Base-by-base conservation (phyloP, 64 coral and sea anemone species). In the Trachythela sp. region DNA sequence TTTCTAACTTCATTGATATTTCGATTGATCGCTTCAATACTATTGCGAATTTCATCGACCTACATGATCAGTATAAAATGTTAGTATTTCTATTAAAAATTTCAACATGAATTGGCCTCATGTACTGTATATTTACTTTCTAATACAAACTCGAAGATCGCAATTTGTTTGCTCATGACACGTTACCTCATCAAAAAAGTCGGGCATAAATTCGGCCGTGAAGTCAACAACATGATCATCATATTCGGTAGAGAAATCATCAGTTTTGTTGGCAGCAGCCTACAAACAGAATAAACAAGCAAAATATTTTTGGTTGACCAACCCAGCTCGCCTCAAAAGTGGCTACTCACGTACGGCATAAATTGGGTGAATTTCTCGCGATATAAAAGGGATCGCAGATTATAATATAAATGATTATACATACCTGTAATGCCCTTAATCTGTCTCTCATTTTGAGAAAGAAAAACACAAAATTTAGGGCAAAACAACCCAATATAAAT, bases 1-100 rank as follows among this genome's bases (percentile, higher is more conserved):
- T 94, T 91, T 29, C 90, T 88, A 37, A 94, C 93, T 30, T 89
- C 86, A 50, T 94, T 89, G 13, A 94, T 89, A 88, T 91, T 89
- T 94, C 87, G 51, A 18, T 85, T 71, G 37, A 94, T 88, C 34
- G 83, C 83, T 50, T 94, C 89, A 39, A 94, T 94, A 39, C 88
- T 94, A 15, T 88, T 70, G 34, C 89, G 76, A 59, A 94, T 91
- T 87, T 68, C 54, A 48, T 89, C 86, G 7, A 89, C 86, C 93
- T 94, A 51, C 7, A 80, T 30, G 0, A 80, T 3, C 68, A 14
- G 1, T 72, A 72, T 27, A 35, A 72, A 35, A 72, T 14, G 5
- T 72, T 35, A 11, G 68, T 72, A 22, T 72, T 72, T 72, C 68
- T 10, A 72, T 22, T 26, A n/a, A n/a, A n/a, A n/a, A n/a, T n/a